These are phyloP conservation scores for Tromatobia lineatoria DNA, from an alignment of 2,888 invertebrate genomes.

Conservation along the genomic window DNA sequence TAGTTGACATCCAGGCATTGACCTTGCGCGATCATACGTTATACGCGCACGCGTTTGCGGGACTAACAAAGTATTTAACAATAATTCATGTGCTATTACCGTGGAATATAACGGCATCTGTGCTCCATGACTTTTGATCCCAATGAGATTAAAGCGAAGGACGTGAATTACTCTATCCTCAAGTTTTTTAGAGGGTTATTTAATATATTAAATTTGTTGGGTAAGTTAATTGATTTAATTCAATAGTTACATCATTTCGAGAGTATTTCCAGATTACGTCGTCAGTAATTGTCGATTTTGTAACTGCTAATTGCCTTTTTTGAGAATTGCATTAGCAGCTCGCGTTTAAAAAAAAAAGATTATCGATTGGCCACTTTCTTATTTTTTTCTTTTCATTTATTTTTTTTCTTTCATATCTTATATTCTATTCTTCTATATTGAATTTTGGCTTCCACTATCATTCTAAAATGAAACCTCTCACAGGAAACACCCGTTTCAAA, in stretches of 20 bases:
- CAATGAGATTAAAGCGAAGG: conserved; percentile 6
- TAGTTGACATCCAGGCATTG: conserved; percentile 51
- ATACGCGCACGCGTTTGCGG: conserved; percentile 10
- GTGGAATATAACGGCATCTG: conserved; percentile 34
- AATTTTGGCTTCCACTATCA: no score
- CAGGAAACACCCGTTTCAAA: no score
- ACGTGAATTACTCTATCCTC: neutral
- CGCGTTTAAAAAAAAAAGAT: neutral
- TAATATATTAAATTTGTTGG: neutral
- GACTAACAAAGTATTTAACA: conserved; percentile 34
- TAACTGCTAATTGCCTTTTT: neutral
- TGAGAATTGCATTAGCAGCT: neutral
- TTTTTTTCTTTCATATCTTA: no score
- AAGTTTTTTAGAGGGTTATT: neutral
- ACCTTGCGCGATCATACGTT: conserved; percentile 22
- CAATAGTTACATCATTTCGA: neutral
- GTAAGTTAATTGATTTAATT: neutral
- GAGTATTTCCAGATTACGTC: neutral
- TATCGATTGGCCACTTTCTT: no score
- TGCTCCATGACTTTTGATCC: conserved; percentile 31
- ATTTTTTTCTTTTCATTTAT: no score
- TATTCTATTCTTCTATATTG: no score
- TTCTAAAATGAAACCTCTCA: no score
- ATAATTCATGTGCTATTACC: conserved; percentile 39
- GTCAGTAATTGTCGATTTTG: neutral